These are phyloP conservation scores for Heliconius eleuchia DNA, from an alignment of 1,140 invertebrate species.

Conservation along the genomic window DNA sequence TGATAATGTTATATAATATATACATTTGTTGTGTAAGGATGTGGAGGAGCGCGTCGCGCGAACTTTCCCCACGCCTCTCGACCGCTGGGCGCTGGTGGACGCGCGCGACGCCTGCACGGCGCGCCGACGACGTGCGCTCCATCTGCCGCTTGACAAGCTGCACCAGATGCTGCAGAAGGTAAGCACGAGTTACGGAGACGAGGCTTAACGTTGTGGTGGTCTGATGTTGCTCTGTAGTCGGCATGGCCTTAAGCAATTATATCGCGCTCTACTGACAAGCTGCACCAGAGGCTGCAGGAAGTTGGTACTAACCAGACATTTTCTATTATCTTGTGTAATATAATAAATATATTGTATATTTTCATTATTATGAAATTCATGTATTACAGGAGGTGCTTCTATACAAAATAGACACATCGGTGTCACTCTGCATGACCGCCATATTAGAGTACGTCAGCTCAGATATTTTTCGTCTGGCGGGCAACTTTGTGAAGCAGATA, in stretches of 20 bases:
- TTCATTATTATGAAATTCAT: background rate
- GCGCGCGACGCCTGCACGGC: conserved; percentile 92
- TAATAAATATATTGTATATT: background rate
- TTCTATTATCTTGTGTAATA: too few species aligned
- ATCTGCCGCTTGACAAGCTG: conserved; percentile 94
- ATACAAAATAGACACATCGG: conserved; percentile 96
- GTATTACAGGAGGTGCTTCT: conserved; percentile 91
- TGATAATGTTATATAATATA: too few species aligned
- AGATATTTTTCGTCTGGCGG: conserved; percentile 96
- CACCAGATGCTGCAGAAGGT: conserved; percentile 95
- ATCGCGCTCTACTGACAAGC: too few species aligned
- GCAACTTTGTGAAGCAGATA: conserved; percentile 98
- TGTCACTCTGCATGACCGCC: conserved; percentile 94
- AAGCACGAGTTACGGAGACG: conserved; percentile 34
- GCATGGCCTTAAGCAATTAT: too few species aligned
- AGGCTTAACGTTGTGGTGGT: too few species aligned
- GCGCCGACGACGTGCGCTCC: conserved; percentile 87
- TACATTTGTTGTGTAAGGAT: conserved; percentile 82
- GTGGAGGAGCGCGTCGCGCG: conserved; percentile 95
- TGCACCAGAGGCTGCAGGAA: too few species aligned
- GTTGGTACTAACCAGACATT: too few species aligned
- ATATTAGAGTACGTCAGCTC: conserved; percentile 97
- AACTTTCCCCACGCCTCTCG: conserved; percentile 96
- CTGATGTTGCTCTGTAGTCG: too few species aligned
- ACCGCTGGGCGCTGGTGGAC: conserved; percentile 95